Conservation (phyloP, 2,888 invertebrate species). For the Iphiclides podalirius region DNA sequence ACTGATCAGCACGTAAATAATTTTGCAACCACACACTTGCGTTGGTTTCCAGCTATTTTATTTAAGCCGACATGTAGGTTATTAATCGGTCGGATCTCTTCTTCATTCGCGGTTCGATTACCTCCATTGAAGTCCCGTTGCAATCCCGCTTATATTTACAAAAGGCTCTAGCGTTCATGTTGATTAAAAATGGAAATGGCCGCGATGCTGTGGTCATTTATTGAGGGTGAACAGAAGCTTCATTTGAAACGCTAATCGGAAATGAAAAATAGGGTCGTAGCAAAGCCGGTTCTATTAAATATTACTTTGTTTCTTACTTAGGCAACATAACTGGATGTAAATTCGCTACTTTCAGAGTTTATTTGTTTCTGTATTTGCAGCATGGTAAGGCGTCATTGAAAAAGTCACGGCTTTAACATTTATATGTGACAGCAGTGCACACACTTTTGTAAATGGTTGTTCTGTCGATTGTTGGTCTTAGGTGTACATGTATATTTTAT, state of each 20-base stretch:
- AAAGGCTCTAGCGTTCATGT: constrained; percentile 25
- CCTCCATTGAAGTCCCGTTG: constrained; percentile 22
- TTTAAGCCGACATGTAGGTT: constrained; percentile 22
- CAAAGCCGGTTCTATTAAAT: neutral
- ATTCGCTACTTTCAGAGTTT: no score
- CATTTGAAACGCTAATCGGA: constrained; percentile 14
- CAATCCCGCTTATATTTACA: constrained; percentile 25
- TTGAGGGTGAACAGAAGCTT: constrained; percentile 16
- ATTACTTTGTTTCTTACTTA: neutral
- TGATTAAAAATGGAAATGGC: constrained; percentile 21
- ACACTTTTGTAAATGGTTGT: no score
- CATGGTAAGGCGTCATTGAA: no score
- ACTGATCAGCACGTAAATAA: no score
- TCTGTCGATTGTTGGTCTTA: no score
- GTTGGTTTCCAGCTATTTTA: constrained; percentile 14
- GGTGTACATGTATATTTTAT: no score
- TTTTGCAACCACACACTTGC: no score
- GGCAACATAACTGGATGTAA: no score
- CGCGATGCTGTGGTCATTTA: constrained; percentile 21
- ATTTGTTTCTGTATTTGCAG: no score
- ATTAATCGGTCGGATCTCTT: constrained; percentile 22
- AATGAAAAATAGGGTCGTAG: constrained; percentile 7
- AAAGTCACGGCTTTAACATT: no score
- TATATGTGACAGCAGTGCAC: no score
- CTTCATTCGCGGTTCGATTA: constrained; percentile 24